phyloP scores from a whole-genome alignment of 2,797 vertebrate species.

The Carcharodon carcharias region DNA sequence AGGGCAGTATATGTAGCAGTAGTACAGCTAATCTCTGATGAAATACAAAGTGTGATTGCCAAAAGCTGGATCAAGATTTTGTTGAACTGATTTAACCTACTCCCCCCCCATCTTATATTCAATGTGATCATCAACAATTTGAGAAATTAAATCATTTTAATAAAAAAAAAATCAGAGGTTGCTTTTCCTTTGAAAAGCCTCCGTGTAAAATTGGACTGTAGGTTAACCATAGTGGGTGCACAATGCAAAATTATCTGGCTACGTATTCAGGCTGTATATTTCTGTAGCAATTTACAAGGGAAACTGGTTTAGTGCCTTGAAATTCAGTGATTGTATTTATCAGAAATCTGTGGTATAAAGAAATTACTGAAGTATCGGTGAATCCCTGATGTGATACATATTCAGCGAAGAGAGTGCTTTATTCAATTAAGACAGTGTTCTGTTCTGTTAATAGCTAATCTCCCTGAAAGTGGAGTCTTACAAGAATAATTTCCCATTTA shows the following conservation, averaged over 20 bases:
- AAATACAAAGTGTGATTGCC: background rate
- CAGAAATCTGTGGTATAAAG: background rate
- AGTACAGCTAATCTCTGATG: background rate
- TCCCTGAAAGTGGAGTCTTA: background rate
- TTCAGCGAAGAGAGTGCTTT: background rate
- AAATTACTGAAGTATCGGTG: background rate
- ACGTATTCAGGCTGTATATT: background rate
- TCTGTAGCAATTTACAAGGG: background rate
- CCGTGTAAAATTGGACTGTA: background rate
- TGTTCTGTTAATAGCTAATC: background rate
- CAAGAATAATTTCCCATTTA: background rate
- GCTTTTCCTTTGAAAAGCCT: background rate
- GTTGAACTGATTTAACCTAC: background rate
- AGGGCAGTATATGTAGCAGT: background rate
- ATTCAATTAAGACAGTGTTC: background rate
- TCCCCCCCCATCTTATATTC: background rate
- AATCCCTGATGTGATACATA: background rate
- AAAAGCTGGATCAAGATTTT: background rate
- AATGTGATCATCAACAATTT: background rate
- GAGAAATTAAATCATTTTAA: background rate
- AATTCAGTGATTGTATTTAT: background rate
- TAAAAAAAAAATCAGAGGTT: background rate
- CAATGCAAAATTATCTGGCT: background rate
- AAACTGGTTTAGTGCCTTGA: background rate
- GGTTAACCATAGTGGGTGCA: too few species aligned